Conservation (phyloP, 2,797 vertebrate genomes). For the Alectoris magna region DNA sequence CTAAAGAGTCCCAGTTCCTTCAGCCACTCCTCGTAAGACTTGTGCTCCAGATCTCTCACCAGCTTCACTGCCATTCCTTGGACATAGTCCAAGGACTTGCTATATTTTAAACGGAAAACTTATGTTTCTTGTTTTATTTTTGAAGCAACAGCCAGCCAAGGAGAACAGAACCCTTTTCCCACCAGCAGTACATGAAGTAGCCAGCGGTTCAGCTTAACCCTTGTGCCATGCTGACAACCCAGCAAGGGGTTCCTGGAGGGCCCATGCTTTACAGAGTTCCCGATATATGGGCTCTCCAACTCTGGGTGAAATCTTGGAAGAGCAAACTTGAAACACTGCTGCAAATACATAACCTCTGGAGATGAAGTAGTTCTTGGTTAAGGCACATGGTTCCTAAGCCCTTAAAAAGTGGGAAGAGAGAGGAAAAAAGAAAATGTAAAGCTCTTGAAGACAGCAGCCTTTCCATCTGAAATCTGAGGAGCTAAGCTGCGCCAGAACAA, state of each 20-base stretch:
- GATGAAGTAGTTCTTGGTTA: not conserved
- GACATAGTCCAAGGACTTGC: not conserved
- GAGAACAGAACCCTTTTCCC: not conserved
- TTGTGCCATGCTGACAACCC: not conserved
- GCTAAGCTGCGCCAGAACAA: not conserved
- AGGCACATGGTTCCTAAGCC: not conserved
- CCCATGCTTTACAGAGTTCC: not conserved
- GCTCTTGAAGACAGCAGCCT: too few relatives aligned
- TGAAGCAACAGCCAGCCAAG: not conserved
- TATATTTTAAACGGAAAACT: not conserved
- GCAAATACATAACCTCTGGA: not conserved
- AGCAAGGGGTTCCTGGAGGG: fast-evolving
- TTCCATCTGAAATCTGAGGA: not conserved
- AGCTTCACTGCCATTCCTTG: too few relatives aligned
- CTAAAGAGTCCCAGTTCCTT: too few relatives aligned
- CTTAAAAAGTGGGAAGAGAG: too few relatives aligned
- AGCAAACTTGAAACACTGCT: not conserved
- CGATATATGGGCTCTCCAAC: not conserved
- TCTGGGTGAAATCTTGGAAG: not conserved
- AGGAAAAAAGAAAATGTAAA: not conserved
- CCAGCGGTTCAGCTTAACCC: fast-evolving
- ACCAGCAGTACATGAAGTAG: not conserved
- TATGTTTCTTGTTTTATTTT: not conserved
- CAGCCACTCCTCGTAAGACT: too few relatives aligned
- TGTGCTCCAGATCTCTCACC: too few relatives aligned